Evolutionary conservation across 2,797 vertebrate genomes (phyloP).

Genomic region (Hypotaenidia philippensis): DNA sequence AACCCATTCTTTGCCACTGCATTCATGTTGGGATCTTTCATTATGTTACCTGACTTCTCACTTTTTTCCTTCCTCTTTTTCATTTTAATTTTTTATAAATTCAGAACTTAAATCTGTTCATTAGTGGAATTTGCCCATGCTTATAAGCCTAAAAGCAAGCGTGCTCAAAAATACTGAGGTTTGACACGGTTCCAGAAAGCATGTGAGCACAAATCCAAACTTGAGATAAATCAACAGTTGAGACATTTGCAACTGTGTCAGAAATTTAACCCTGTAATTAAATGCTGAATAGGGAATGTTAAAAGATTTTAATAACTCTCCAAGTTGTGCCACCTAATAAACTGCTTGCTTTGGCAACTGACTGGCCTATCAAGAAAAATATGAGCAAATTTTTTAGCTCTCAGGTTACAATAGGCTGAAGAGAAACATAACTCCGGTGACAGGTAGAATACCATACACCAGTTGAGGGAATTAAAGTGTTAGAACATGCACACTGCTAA

Average conservation of each 20-base stretch:
- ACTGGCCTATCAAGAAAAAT: not conserved
- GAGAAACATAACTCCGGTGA: not conserved
- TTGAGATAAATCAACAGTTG: conserved; percentile 34
- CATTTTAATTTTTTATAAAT: not conserved
- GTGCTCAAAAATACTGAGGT: not conserved
- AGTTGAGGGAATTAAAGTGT: conserved; percentile 8
- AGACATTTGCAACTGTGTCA: conserved; percentile 44
- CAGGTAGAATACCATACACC: not conserved
- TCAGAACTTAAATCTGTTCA: not conserved
- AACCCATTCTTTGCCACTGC: not conserved
- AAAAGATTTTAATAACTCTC: conserved; percentile 11
- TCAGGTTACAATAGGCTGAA: not conserved
- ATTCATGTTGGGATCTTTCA: not conserved
- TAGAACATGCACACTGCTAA: not conserved
- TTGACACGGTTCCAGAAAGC: conserved; percentile 58
- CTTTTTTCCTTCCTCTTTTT: not conserved
- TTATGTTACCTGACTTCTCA: not conserved
- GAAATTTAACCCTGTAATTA: conserved; percentile 51
- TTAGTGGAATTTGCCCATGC: conserved; percentile 3
- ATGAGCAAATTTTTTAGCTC: not conserved
- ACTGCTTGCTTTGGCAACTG: conserved; percentile 21
- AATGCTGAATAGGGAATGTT: not conserved
- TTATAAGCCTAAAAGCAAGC: conserved; percentile 42
- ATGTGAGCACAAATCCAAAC: conserved; percentile 53
- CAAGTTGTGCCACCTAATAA: not conserved